Evolutionary conservation across 2,888 invertebrate species (phyloP).

Genomic region (Phrixothrix hirtus): DNA sequence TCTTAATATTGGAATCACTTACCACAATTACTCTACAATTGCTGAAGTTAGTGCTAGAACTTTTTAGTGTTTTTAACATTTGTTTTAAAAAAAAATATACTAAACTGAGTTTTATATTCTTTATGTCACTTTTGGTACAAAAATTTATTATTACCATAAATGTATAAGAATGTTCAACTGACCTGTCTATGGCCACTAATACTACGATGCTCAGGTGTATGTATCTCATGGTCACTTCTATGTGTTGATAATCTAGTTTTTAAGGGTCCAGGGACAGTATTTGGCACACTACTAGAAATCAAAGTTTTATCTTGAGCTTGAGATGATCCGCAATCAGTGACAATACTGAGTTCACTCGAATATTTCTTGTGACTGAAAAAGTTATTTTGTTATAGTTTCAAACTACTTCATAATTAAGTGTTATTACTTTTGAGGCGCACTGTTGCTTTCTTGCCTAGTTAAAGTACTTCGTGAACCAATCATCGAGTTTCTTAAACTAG

Average conservation of each 20-base stretch:
- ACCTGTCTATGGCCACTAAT: slow-evolving; percentile 37
- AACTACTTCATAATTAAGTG: no score
- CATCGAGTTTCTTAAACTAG: slow-evolving; percentile 70
- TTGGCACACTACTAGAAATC: slow-evolving; percentile 42
- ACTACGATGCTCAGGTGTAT: slow-evolving; percentile 63
- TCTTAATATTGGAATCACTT: no score
- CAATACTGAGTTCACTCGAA: slow-evolving; percentile 63
- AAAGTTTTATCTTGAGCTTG: slow-evolving; percentile 48
- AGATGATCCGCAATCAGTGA: slow-evolving; percentile 53
- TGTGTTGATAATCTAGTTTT: slow-evolving; percentile 58
- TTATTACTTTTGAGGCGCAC: slow-evolving; percentile 35
- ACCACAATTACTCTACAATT: no score
- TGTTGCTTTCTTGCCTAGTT: slow-evolving; percentile 51
- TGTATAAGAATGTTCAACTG: not conserved
- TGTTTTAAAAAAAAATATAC: no score
- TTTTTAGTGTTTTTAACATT: no score
- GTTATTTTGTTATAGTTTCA: no score
- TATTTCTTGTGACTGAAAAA: slow-evolving; percentile 61
- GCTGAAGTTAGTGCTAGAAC: no score
- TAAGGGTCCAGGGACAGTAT: slow-evolving; percentile 46
- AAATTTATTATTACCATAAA: no score
- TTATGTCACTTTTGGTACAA: no score
- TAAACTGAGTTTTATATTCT: no score
- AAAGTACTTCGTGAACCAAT: slow-evolving; percentile 60
- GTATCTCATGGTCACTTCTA: slow-evolving; percentile 66